These are phyloP conservation scores for Luehdorfia chinensis DNA, from an alignment of 1,140 invertebrate species.

Conservation along the genomic window DNA sequence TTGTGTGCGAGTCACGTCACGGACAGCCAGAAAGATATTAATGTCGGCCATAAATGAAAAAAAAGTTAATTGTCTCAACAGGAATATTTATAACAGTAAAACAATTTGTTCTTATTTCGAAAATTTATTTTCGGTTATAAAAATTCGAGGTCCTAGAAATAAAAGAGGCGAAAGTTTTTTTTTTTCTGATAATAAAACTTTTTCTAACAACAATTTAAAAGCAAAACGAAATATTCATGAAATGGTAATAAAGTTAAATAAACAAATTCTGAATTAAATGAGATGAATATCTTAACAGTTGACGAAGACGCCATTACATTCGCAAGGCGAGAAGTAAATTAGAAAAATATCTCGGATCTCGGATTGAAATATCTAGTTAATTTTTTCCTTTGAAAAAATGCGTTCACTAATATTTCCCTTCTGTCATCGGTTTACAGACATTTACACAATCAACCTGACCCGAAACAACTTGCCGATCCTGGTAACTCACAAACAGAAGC, in stretches of 20 bases:
- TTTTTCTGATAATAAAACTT: constrained; percentile 8
- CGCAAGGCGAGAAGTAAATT: not conserved
- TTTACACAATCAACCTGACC: too few species aligned
- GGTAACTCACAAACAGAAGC: too few species aligned
- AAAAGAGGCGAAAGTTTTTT: constrained; percentile 1
- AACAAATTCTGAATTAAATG: constrained; percentile 11
- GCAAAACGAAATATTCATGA: constrained; percentile 16
- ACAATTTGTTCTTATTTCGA: not conserved
- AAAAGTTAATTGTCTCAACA: too few species aligned
- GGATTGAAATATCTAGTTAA: too few species aligned
- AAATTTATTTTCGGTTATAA: not conserved
- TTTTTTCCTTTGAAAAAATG: too few species aligned
- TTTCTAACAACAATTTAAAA: constrained; percentile 11
- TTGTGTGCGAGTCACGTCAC: constrained; percentile 19
- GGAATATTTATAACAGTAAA: too few species aligned
- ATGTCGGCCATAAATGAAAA: too few species aligned
- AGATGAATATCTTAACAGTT: constrained; percentile 10
- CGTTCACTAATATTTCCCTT: too few species aligned
- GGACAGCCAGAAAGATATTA: too few species aligned
- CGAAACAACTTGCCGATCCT: too few species aligned
- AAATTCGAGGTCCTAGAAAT: constrained; percentile 1
- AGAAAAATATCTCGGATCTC: too few species aligned
- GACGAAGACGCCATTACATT: constrained; percentile 8
- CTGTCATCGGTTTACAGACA: too few species aligned
- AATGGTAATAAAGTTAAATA: constrained; percentile 16